These are phyloP conservation scores for Stenchaetothrips biformis DNA, from an alignment of 2,888 invertebrate genomes.

Conservation along the genomic window DNA sequence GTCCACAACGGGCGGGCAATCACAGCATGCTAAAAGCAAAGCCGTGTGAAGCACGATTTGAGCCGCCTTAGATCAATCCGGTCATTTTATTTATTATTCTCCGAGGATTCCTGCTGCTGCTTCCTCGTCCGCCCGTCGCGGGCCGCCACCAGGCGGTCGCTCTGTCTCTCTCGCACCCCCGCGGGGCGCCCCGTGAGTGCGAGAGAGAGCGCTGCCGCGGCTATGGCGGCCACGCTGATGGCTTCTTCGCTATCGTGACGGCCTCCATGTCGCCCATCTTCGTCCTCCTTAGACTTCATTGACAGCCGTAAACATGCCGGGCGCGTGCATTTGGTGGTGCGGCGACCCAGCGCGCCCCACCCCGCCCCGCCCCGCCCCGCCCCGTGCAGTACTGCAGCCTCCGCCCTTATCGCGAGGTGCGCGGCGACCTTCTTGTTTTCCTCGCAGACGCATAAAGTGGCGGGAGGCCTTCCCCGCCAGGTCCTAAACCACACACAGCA, in stretches of 20 bases:
- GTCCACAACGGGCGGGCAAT: neutral
- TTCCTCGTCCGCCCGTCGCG: neutral
- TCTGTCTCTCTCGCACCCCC: too few species aligned
- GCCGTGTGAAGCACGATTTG: constrained; percentile 19
- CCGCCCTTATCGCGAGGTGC: constrained; percentile 11
- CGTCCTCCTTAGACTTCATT: constrained; percentile 4
- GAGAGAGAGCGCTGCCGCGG: too few species aligned
- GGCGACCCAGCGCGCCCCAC: neutral
- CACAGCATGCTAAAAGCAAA: constrained; percentile 18
- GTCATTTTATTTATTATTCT: constrained; percentile 19
- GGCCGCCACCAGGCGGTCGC: neutral
- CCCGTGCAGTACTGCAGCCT: neutral
- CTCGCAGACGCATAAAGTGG: constrained; percentile 16
- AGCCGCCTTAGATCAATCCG: constrained; percentile 6
- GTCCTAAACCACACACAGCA: constrained; percentile 13
- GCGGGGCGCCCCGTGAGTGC: too few species aligned
- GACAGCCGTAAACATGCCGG: constrained; percentile 19
- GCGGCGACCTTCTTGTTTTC: neutral
- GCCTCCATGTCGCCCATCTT: neutral
- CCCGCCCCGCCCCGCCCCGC: neutral
- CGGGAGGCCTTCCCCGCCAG: neutral
- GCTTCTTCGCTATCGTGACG: neutral
- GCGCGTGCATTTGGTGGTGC: neutral
- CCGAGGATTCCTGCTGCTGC: neutral
- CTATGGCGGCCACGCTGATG: neutral